phyloP scores from a whole-genome alignment of 2,888 invertebrate species.

The Acleris laterana region DNA sequence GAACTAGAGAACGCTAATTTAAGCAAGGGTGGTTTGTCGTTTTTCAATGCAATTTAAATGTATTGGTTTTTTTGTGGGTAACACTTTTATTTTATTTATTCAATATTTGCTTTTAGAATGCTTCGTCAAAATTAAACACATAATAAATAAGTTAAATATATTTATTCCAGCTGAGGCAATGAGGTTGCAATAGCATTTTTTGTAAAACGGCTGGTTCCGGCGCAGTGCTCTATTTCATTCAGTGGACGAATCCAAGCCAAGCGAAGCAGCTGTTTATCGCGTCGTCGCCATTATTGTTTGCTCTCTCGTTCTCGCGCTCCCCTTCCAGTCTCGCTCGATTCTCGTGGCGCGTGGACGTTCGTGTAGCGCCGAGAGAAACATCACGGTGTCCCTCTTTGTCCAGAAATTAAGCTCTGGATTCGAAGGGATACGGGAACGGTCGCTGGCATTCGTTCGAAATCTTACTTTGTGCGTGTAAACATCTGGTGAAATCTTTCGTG shows the following conservation, averaged over 20 bases:
- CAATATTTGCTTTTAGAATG: no score
- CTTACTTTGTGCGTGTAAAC: slow-evolving; percentile 43
- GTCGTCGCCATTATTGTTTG: slow-evolving; percentile 73
- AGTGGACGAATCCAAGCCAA: slow-evolving; percentile 46
- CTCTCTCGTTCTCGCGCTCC: slow-evolving; percentile 61
- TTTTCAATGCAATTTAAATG: no score
- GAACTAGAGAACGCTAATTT: no score
- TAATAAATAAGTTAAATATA: no score
- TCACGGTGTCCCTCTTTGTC: slow-evolving; percentile 79
- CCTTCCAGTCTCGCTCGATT: slow-evolving; percentile 81
- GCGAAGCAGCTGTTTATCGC: slow-evolving; percentile 73
- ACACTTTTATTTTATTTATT: no score
- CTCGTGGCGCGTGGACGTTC: slow-evolving; percentile 66
- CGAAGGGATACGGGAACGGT: slow-evolving; percentile 41
- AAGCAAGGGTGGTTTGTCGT: no score
- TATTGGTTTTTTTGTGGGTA: no score
- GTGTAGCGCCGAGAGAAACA: slow-evolving; percentile 53
- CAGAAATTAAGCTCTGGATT: slow-evolving; percentile 59
- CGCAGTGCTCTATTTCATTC: slow-evolving; percentile 41
- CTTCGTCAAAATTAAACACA: no score
- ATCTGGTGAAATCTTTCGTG: slow-evolving; percentile 60
- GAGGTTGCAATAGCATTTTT: slow-evolving; percentile 1
- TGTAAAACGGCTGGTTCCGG: slow-evolving; percentile 32
- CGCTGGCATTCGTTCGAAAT: slow-evolving; percentile 26
- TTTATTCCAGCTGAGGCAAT: neutral